Conservation (phyloP, 1,140 invertebrate genomes). For the Apis laboriosa region DNA sequence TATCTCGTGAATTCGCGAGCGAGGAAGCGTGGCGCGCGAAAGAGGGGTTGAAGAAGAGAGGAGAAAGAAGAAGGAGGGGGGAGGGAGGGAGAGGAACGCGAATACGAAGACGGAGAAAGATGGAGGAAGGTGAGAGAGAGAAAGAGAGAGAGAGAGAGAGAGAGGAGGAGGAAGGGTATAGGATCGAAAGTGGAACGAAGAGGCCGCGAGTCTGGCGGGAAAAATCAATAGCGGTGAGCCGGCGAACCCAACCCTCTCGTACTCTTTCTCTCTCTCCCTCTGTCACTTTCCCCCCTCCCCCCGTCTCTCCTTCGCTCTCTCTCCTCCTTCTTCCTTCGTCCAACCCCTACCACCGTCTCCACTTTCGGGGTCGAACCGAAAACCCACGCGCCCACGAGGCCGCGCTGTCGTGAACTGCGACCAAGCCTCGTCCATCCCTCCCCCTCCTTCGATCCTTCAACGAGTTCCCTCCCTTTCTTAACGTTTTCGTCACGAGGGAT, state of each 20-base stretch:
- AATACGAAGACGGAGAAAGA: constrained; percentile 47
- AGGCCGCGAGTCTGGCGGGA: constrained; percentile 78
- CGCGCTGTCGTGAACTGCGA: constrained; percentile 58
- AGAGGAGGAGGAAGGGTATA: constrained; percentile 31
- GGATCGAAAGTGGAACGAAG: constrained; percentile 67
- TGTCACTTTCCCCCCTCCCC: constrained; percentile 42
- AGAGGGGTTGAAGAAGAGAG: constrained; percentile 10
- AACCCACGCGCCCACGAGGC: constrained; percentile 65
- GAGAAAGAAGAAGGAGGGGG: not conserved
- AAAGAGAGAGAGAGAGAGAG: constrained; percentile 49
- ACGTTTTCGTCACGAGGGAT: constrained; percentile 19
- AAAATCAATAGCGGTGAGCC: constrained; percentile 81
- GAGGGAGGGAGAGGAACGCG: constrained; percentile 46
- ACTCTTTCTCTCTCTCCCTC: constrained; percentile 33
- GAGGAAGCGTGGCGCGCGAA: not conserved
- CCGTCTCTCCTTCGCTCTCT: constrained; percentile 19
- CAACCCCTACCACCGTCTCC: constrained; percentile 42
- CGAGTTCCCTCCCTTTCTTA: not conserved
- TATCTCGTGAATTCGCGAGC: constrained; percentile 2
- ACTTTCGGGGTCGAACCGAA: constrained; percentile 64
- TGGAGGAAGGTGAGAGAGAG: constrained; percentile 41
- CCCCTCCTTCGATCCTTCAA: not conserved
- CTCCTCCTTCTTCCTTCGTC: constrained; percentile 31
- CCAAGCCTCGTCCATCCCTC: constrained; percentile 55
- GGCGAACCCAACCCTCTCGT: constrained; percentile 76